A percentile compares a stretch with the other conserved stretches of the same genome.
These are phyloP conservation scores for Perdita meconis DNA, from an alignment of 2,888 invertebrate genomes.

Conservation along the genomic window DNA sequence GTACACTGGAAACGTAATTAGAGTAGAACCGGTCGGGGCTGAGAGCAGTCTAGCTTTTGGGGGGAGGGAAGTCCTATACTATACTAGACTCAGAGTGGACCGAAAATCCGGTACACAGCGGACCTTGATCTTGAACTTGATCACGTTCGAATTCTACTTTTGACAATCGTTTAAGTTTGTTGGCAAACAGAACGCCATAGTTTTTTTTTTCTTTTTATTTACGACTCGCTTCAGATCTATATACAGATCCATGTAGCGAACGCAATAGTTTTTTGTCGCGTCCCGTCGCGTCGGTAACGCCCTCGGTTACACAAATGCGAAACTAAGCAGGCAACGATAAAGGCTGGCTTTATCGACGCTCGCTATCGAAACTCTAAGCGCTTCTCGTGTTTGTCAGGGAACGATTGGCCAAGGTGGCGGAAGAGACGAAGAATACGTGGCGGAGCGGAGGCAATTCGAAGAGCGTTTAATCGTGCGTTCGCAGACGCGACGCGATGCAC, in stretches of 20 bases:
- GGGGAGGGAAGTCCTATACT: no score
- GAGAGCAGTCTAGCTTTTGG: constrained; percentile 38
- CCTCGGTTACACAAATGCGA: constrained; percentile 3
- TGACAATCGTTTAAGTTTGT: no score
- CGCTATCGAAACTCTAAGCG: background rate
- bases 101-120: no score
- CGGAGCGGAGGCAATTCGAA: no score
- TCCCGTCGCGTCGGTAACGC: constrained; percentile 9
- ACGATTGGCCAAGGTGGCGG: background rate
- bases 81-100: no score
- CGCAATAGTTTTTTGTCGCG: background rate
- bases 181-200: no score
- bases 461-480: no score
- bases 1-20: constrained; percentile 74
- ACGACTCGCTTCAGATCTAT: no score
- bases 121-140: no score
- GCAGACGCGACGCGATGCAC: constrained; percentile 24
- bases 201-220: no score
- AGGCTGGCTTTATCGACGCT: constrained; percentile 30
- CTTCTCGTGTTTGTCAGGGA: background rate
- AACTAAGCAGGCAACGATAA: constrained; percentile 2
- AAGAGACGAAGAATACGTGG: background rate
- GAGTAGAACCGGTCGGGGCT: constrained; percentile 70
- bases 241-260: no score
- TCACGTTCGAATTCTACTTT: no score